Conservation (phyloP, 2,797 vertebrate genomes). For the Lagodon rhomboides region DNA sequence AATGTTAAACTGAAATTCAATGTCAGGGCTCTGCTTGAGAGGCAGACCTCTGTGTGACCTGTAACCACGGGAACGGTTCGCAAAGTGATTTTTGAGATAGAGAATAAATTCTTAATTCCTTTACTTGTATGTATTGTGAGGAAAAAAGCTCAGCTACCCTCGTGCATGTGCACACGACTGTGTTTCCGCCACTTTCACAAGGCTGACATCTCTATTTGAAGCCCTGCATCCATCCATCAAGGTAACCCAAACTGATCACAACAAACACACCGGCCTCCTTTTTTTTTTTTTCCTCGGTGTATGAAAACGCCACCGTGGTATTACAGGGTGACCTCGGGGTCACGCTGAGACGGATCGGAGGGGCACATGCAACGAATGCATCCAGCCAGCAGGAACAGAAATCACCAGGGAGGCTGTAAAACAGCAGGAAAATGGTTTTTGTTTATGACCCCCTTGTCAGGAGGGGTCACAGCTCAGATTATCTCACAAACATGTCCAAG, state of each 20-base stretch:
- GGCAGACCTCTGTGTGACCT: background rate
- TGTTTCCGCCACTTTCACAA: background rate
- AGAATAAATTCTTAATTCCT: background rate
- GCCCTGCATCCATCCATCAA: slow-evolving; percentile 27
- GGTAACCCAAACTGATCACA: slow-evolving; percentile 4
- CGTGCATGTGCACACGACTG: background rate
- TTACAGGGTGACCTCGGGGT: slow-evolving; percentile 40
- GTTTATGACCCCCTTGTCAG: slow-evolving; percentile 48
- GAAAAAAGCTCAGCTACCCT: background rate
- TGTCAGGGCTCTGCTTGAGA: background rate
- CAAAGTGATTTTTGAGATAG: background rate
- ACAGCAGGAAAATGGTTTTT: slow-evolving; percentile 57
- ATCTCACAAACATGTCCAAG: slow-evolving; percentile 56
- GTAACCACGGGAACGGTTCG: background rate
- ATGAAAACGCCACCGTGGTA: slow-evolving; percentile 36
- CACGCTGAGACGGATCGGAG: slow-evolving; percentile 37
- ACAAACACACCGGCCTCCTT: slow-evolving; percentile 38
- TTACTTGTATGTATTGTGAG: background rate
- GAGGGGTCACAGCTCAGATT: slow-evolving; percentile 44
- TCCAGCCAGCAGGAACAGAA: slow-evolving; percentile 33
- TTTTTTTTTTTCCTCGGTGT: no score
- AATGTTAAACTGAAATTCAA: background rate
- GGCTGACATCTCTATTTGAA: slow-evolving; percentile 34
- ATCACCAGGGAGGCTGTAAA: slow-evolving; percentile 59
- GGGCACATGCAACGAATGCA: slow-evolving; percentile 23